Conservation (phyloP, 2,888 invertebrate genomes). For the Periphyllus acericola region DNA sequence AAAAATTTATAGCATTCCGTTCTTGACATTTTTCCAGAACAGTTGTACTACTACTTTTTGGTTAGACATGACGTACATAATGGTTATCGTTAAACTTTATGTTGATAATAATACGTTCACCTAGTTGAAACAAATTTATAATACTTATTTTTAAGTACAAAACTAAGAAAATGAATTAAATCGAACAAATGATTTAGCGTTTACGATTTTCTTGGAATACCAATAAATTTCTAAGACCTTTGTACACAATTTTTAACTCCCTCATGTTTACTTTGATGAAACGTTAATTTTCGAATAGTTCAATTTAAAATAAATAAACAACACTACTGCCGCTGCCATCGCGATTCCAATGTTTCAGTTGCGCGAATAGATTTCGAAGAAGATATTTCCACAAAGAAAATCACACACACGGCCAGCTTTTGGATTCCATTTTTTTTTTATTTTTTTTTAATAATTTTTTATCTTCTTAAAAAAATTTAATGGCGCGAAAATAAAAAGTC, state of each 20-base stretch:
- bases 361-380: not conserved
- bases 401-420: conserved; percentile 21
- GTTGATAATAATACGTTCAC: not conserved
- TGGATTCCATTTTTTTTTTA: not conserved
- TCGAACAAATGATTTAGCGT: too few species aligned
- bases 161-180: too few species aligned
- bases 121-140: too few species aligned
- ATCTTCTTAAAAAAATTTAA: conserved; percentile 49
- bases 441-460: conserved; percentile 20
- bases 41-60: conserved; percentile 8
- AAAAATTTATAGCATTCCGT: conserved; percentile 22
- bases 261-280: too few species aligned
- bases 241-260: too few species aligned
- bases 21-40: conserved; percentile 32
- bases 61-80: not conserved
- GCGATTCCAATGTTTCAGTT: too few species aligned
- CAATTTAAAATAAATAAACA: not conserved
- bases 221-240: too few species aligned
- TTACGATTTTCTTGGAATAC: not conserved
- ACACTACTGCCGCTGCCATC: not conserved
- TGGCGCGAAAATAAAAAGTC: conserved; percentile 59
- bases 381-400: not conserved
- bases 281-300: too few species aligned
- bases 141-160: too few species aligned
- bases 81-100: not conserved